Conservation (phyloP, 2,888 invertebrate species). For the Elmis aenea region DNA sequence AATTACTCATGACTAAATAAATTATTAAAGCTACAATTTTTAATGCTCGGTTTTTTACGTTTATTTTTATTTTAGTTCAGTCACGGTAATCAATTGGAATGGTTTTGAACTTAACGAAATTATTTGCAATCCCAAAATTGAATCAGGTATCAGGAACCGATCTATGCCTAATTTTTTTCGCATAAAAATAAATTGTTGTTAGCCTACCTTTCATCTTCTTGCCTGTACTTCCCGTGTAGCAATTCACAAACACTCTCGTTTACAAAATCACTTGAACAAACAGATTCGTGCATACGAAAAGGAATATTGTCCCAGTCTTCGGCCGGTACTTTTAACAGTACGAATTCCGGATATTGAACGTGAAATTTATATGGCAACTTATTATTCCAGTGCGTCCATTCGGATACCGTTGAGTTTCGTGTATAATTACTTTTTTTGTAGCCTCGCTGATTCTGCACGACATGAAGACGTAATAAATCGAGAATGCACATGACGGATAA, state of each 20-base stretch:
- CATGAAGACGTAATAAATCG: conserved; percentile 53
- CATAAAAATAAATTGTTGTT: no score
- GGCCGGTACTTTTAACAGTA: conserved; percentile 22
- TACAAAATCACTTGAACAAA: conserved; percentile 8
- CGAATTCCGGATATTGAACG: conserved; percentile 29
- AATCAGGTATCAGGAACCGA: no score
- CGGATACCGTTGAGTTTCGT: conserved; percentile 12
- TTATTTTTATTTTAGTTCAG: no score
- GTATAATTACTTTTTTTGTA: conserved; percentile 19
- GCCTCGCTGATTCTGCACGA: conserved; percentile 47
- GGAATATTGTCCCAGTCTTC: conserved; percentile 17
- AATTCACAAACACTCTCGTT: no score
- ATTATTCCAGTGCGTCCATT: conserved; percentile 20
- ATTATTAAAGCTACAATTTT: no score
- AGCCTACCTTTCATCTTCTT: conserved; percentile 9
- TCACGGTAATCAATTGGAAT: no score
- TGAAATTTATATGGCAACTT: conserved; percentile 12
- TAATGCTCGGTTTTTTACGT: no score
- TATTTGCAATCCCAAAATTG: no score
- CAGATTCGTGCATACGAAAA: conserved; percentile 5
- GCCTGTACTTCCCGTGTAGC: no score
- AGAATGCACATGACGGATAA: conserved; percentile 60
- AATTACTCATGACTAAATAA: no score
- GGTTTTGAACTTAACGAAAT: no score
- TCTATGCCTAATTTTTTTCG: no score